These are phyloP conservation scores for Rhinoraja longicauda DNA, from an alignment of 2,797 vertebrate genomes.

Conservation along the genomic window DNA sequence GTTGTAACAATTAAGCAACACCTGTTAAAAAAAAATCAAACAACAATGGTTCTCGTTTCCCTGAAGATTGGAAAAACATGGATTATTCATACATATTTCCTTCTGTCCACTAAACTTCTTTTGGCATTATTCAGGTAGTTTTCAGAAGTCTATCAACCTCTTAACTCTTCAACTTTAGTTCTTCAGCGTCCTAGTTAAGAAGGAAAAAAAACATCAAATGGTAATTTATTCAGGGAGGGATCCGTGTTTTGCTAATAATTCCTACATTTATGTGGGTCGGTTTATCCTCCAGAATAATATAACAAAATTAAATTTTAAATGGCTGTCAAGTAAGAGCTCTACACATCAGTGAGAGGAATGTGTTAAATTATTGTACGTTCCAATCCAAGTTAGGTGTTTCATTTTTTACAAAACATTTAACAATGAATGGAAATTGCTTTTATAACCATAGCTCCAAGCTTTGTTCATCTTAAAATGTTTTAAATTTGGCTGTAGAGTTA, in stretches of 20 bases:
- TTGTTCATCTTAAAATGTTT: background rate
- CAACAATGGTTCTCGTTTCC: background rate
- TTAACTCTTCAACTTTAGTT: background rate
- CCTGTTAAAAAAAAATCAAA: background rate
- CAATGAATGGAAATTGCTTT: background rate
- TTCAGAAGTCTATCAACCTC: background rate
- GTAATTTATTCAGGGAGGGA: background rate
- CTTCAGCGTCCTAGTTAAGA: constrained; percentile 2
- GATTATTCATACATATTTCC: background rate
- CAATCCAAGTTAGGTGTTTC: background rate
- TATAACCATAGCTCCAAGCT: background rate
- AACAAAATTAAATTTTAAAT: background rate
- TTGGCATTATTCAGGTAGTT: background rate
- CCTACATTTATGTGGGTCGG: background rate
- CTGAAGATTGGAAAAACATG: background rate
- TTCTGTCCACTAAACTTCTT: background rate
- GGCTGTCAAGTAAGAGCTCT: background rate
- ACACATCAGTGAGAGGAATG: background rate
- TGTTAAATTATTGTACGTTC: background rate
- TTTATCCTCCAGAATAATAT: background rate
- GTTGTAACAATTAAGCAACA: background rate
- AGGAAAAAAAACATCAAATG: background rate
- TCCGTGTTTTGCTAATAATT: background rate
- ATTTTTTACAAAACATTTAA: no score
- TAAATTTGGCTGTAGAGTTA: background rate